A percentile compares a stretch with the other conserved stretches of the same genome.
phyloP scores from a whole-genome alignment of 1,140 invertebrate genomes.

The Idris sp. region DNA sequence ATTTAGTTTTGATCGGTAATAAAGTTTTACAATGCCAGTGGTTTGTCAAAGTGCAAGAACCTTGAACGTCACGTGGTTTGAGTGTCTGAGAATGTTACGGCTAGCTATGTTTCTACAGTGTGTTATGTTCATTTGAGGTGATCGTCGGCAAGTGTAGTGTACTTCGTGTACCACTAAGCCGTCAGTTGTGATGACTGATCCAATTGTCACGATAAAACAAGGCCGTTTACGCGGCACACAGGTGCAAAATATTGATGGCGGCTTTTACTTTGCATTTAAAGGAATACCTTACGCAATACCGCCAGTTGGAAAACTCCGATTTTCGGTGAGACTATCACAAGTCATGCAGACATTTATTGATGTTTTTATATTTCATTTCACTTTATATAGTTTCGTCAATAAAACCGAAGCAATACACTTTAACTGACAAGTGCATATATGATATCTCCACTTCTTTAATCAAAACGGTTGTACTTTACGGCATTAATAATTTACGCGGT shows the following conservation, averaged over 20 bases:
- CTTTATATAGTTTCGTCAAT: no score
- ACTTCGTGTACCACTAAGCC: slow-evolving; percentile 11
- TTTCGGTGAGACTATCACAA: slow-evolving; percentile 45
- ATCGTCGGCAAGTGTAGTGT: slow-evolving; percentile 1
- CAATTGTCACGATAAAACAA: slow-evolving; percentile 12
- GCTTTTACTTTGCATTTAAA: slow-evolving; percentile 40
- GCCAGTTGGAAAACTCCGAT: slow-evolving; percentile 65
- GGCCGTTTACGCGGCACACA: slow-evolving; percentile 32
- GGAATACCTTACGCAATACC: slow-evolving; percentile 61
- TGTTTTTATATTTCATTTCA: no score
- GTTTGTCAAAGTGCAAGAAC: slow-evolving; percentile 9
- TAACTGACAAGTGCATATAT: no score
- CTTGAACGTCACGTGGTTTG: slow-evolving; percentile 16
- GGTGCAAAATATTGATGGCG: slow-evolving; percentile 40
- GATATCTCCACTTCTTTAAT: no score
- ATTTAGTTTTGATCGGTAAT: no score
- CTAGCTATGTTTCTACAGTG: background rate
- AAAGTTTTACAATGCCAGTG: no score
- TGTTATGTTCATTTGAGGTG: slow-evolving; percentile 10
- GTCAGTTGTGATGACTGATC: slow-evolving; percentile 23
- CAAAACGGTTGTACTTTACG: no score
- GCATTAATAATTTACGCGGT: no score
- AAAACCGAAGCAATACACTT: no score
- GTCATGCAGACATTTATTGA: no score
- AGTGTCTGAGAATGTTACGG: slow-evolving; percentile 1